These are phyloP conservation scores for Drosophila pseudoobscura DNA, from an alignment of 1,140 invertebrate genomes.

Conservation along the genomic window DNA sequence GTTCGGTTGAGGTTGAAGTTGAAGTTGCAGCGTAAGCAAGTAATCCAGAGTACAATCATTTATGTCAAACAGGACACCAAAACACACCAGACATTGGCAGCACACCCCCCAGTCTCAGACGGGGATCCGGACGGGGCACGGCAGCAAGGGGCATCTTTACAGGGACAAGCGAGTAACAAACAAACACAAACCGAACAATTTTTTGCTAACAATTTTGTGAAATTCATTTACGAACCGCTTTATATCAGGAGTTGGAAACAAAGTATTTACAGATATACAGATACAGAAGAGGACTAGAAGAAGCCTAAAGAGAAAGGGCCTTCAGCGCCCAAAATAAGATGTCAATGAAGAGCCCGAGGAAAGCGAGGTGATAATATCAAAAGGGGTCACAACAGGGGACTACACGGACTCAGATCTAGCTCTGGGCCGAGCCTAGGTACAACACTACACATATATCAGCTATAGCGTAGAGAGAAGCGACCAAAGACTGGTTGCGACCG, in stretches of 20 bases:
- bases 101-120: slow-evolving; percentile 12
- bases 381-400: no score
- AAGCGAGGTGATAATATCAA: no score
- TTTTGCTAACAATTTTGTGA: slow-evolving; percentile 73
- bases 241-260: slow-evolving; percentile 25
- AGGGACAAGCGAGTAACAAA: slow-evolving; percentile 37
- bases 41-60: slow-evolving; percentile 81
- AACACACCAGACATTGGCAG: slow-evolving; percentile 31
- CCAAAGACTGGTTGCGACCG: slow-evolving; percentile 2
- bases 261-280: not conserved
- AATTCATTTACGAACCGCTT: slow-evolving; percentile 67
- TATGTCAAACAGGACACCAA: slow-evolving; percentile 75
- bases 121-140: slow-evolving; percentile 10
- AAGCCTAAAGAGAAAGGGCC: no score
- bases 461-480: no score
- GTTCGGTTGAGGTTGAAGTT: slow-evolving; percentile 49
- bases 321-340: no score
- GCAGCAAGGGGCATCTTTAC: slow-evolving; percentile 53
- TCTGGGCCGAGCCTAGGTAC: no score
- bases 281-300: no score
- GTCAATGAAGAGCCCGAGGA: no score
- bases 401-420: no score
- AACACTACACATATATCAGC: no score
- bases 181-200: slow-evolving; percentile 43
- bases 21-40: slow-evolving; percentile 56